Percentiles rank a stretch among this genome's conserved stretches.
Evolutionary conservation across 2,888 invertebrate genomes (phyloP).

Genomic region (Heliconius cydno): DNA sequence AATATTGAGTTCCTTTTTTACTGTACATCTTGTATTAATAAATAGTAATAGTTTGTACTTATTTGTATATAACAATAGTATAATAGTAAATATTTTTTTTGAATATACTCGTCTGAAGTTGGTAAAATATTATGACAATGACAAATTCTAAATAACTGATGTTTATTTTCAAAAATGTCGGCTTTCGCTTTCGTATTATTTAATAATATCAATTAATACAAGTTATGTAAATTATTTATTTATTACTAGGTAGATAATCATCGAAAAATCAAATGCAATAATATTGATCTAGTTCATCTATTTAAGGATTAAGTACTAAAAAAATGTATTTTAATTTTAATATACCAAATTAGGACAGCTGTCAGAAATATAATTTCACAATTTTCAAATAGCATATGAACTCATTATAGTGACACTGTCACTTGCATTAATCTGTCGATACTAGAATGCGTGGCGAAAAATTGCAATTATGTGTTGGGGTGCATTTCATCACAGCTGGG

Average conservation of each 20-base stretch:
- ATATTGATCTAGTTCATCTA: neutral
- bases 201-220: too few relatives aligned
- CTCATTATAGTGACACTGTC: slow-evolving; percentile 37
- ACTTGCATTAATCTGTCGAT: slow-evolving; percentile 43
- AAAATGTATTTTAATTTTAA: neutral
- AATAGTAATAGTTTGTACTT: neutral
- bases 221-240: too few relatives aligned
- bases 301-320: neutral
- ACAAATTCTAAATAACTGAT: too few relatives aligned
- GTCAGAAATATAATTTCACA: slow-evolving; percentile 12
- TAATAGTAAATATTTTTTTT: too few relatives aligned
- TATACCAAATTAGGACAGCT: neutral
- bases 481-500: slow-evolving; percentile 65
- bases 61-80: too few relatives aligned
- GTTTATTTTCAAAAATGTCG: too few relatives aligned
- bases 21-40: neutral
- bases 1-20: neutral
- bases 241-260: neutral
- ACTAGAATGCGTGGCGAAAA: slow-evolving; percentile 64
- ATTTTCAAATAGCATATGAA: slow-evolving; percentile 31
- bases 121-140: too few relatives aligned
- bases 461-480: slow-evolving; percentile 70
- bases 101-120: too few relatives aligned
- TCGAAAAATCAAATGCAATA: neutral
- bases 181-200: too few relatives aligned